Conservation (phyloP, 2,797 vertebrate species). For the Coccyzus lansbergi region DNA sequence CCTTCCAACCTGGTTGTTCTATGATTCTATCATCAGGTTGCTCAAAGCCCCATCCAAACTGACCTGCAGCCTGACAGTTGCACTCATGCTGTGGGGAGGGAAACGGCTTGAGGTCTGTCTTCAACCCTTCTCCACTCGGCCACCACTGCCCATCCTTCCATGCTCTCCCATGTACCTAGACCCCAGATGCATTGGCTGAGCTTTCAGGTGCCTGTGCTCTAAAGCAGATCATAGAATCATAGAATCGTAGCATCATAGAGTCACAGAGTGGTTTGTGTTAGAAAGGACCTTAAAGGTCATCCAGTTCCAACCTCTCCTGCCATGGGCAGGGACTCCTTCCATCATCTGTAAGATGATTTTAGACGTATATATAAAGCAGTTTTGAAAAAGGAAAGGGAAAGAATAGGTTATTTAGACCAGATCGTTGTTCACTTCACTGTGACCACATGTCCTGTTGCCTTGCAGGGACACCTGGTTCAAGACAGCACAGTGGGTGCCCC, state of each 20-base stretch:
- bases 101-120: background rate
- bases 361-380: accelerated
- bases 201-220: background rate
- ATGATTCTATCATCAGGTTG: no score
- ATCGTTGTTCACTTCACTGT: no score
- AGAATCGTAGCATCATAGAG: no score
- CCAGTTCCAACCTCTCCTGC: no score
- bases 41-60: no score
- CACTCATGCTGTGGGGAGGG: background rate
- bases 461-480: background rate
- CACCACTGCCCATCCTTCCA: background rate
- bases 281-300: no score
- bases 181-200: accelerated
- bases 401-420: accelerated
- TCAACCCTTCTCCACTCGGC: background rate
- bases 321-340: no score
- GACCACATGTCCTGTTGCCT: background rate
- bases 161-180: accelerated
- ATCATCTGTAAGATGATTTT: accelerated
- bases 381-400: background rate
- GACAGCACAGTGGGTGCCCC: background rate
- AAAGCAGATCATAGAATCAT: no score
- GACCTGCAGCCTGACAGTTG: no score
- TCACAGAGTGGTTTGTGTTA: no score
- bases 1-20: no score